A percentile compares a stretch with the other conserved stretches of the same genome.
phyloP scores from a whole-genome alignment of 2,113 vertebrate species.

The Phylloscopus trochiloides region DNA sequence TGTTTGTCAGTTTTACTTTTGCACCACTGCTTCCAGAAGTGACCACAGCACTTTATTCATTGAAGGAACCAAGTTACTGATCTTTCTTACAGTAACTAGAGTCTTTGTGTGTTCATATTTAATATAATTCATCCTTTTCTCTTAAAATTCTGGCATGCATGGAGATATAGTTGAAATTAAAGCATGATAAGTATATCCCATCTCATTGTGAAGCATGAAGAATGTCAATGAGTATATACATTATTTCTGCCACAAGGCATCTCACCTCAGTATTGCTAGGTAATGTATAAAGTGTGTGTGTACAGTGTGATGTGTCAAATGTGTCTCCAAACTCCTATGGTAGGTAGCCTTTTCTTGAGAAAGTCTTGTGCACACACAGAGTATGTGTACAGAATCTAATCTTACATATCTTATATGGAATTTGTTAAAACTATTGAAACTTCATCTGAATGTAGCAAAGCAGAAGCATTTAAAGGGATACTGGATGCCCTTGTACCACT shows the following conservation, averaged over 20 bases:
- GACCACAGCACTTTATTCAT: background rate
- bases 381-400: background rate
- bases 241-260: background rate
- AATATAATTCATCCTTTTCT: background rate
- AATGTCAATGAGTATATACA: background rate
- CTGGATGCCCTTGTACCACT: background rate
- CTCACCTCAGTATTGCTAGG: background rate
- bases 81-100: background rate
- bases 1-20: background rate
- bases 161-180: background rate
- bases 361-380: background rate
- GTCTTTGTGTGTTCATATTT: background rate
- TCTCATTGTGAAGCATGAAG: background rate
- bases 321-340: background rate
- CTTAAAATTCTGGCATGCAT: background rate
- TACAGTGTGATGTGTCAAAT: background rate
- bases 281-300: background rate
- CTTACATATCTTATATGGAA: background rate
- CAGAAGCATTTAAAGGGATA: background rate
- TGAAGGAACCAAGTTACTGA: background rate
- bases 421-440: background rate
- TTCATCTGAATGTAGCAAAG: background rate
- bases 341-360: background rate
- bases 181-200: background rate
- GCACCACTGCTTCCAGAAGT: background rate